These are phyloP conservation scores for Argyresthia albistria DNA, from an alignment of 2,888 invertebrate genomes.

Conservation along the genomic window DNA sequence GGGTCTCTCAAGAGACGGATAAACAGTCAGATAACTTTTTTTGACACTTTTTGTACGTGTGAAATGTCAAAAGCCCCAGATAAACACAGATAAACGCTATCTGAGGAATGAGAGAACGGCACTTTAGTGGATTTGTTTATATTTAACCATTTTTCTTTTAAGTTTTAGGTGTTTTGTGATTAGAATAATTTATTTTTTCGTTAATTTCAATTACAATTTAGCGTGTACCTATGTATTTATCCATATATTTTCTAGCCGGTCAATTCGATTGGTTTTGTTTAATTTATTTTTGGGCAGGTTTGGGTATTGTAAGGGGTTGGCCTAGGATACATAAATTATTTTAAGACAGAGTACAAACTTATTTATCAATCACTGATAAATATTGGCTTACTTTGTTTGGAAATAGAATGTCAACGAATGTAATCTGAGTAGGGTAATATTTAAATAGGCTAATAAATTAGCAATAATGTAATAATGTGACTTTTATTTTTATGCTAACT, in stretches of 20 bases:
- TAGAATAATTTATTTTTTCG: conserved; percentile 50
- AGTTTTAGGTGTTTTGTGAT: conserved; percentile 29
- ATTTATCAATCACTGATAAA: conserved; percentile 47
- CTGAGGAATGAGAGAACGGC: no score
- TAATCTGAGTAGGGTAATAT: conserved; percentile 71
- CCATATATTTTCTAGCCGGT: conserved; percentile 29
- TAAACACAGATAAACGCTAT: no score
- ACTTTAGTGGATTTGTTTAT: no score
- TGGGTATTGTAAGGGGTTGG: conserved; percentile 72
- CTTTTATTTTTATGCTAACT: not conserved
- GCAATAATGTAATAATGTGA: conserved; percentile 60
- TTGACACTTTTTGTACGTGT: no score
- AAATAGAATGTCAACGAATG: conserved; percentile 71
- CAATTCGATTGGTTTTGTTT: conserved; percentile 25
- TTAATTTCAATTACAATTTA: conserved; percentile 47
- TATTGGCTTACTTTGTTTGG: conserved; percentile 66
- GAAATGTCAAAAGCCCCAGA: no score
- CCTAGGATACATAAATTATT: conserved; percentile 64
- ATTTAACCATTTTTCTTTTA: conserved; percentile 23
- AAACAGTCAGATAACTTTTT: no score
- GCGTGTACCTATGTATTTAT: conserved; percentile 29
- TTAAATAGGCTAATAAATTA: conserved; percentile 71
- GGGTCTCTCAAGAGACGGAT: no score
- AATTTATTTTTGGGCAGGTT: conserved; percentile 67
- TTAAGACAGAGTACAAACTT: conserved; percentile 67